A percentile compares a stretch with the other conserved stretches of the same genome.
Conservation (phyloP, 2,797 vertebrate species). For the Macropodus opercularis region DNA sequence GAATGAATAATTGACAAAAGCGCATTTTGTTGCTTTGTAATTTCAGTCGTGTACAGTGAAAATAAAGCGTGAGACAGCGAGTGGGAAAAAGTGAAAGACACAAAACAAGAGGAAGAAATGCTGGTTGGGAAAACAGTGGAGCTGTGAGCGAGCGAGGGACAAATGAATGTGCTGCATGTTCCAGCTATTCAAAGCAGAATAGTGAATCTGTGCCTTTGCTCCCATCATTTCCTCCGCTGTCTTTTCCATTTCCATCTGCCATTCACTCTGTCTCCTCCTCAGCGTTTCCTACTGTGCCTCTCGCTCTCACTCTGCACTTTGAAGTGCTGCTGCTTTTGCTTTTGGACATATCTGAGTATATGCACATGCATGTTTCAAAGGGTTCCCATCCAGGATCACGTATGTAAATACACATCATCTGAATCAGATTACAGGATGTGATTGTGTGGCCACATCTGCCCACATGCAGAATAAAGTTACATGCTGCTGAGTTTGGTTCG, state of each 20-base stretch:
- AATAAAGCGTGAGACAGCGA: conserved; percentile 2
- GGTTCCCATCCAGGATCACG: background rate
- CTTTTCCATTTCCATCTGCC: conserved; percentile 39
- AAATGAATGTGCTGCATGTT: conserved; percentile 18
- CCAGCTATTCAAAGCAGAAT: conserved; percentile 41
- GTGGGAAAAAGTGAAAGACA: background rate
- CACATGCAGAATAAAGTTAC: conserved; percentile 34
- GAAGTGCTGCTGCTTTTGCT: conserved; percentile 29
- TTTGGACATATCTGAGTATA: conserved; percentile 11
- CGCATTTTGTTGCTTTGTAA: too few species aligned
- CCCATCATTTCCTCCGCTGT: conserved; percentile 27
- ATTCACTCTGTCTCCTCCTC: conserved; percentile 30
- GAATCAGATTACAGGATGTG: conserved; percentile 1
- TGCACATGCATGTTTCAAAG: background rate
- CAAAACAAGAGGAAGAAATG: conserved; percentile 4
- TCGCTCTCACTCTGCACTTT: conserved; percentile 33
- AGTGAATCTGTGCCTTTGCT: conserved; percentile 34
- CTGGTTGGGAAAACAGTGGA: background rate
- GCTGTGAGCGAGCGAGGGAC: conserved; percentile 6
- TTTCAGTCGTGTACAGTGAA: background rate
- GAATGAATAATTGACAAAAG: conserved; percentile 16
- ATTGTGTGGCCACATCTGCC: conserved; percentile 30
- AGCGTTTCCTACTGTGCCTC: conserved; percentile 18
- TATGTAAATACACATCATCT: conserved; percentile 4
- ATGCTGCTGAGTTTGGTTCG: conserved; percentile 41